These are phyloP conservation scores for Phataginus tetradactyla DNA, from an alignment of 2,797 vertebrate species.

Conservation along the genomic window DNA sequence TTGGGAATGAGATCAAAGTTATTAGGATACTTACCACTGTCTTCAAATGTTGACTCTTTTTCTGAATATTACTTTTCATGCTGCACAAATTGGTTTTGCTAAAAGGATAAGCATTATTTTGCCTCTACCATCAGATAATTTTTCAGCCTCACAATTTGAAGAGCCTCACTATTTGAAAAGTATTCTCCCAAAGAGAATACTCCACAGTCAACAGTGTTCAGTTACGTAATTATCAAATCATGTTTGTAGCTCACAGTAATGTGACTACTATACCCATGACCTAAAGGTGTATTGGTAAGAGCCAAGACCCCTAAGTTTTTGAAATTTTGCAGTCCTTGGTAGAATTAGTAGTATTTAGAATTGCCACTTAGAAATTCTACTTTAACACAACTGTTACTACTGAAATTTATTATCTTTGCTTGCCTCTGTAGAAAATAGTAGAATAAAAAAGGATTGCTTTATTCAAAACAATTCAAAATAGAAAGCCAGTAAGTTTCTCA, in stretches of 20 bases:
- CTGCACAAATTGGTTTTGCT: not conserved
- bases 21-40: not conserved
- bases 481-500: constrained; percentile 1
- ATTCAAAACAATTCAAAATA: constrained; percentile 35
- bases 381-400: not conserved
- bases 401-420: constrained; percentile 4
- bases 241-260: not conserved
- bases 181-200: not conserved
- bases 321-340: not conserved
- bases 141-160: not conserved
- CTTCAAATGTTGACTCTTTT: not conserved
- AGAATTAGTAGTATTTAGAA: not conserved
- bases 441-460: not conserved
- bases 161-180: not conserved
- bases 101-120: not conserved
- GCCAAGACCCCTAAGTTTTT: not conserved
- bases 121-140: not conserved
- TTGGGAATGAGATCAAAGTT: not conserved
- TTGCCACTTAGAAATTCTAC: not conserved
- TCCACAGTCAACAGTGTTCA: not conserved
- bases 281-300: not conserved
- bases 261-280: not conserved
- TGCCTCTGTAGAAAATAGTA: not conserved
- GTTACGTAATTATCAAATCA: not conserved
- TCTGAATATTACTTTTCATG: not conserved